Evolutionary conservation across 2,888 invertebrate species (phyloP), one percentile per base, ranked within the genome.

Genomic region (Acleris sparsana): DNA sequence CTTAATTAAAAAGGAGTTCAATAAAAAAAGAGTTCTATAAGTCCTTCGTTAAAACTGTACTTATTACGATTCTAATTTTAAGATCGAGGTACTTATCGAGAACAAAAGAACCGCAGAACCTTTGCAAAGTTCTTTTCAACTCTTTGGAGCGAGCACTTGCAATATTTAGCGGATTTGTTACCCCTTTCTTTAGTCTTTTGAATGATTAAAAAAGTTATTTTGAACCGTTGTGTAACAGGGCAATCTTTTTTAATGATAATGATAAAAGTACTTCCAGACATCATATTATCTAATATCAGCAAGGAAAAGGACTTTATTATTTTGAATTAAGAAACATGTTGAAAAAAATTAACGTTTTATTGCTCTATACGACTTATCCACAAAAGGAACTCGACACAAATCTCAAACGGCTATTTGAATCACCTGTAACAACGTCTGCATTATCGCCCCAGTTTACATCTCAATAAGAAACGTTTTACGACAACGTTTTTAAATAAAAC

Each of bases 121-220:
- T 82, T 84, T 73, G 51, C 65, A 74, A 85, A 83, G 84, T 87
- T 86, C 83, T 82, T 80, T 75, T 79, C 77, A 85, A 79, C 84
- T 85, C 76, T 81, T 84, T 83, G 73, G 79, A 46, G 57, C 13
- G 65, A 59, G 44, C 64, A 64, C 60, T 68, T 71, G 63, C 69
- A 74, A 72, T 78, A 79, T 84, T 83, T 76, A 70, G 73, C 71
- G 80, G 84, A 83, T 86, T 85, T 82, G 72, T 77, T 72, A 78
- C 78, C 84, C 80, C 75, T 82, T 78, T 75, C 70, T 79, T 81
- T 77, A 72, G 75, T 79, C 73, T 76, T 74, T 72, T 68, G 69
- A 70, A 61, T 59, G 66, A 73, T 75, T 70, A 71, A 72, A 71
- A 73, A 76, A 63, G 46, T 22, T 53, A 22, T 74, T 75, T 75